Evolutionary conservation across 2,888 invertebrate genomes (phyloP).

Genomic region (Buathra laborator): DNA sequence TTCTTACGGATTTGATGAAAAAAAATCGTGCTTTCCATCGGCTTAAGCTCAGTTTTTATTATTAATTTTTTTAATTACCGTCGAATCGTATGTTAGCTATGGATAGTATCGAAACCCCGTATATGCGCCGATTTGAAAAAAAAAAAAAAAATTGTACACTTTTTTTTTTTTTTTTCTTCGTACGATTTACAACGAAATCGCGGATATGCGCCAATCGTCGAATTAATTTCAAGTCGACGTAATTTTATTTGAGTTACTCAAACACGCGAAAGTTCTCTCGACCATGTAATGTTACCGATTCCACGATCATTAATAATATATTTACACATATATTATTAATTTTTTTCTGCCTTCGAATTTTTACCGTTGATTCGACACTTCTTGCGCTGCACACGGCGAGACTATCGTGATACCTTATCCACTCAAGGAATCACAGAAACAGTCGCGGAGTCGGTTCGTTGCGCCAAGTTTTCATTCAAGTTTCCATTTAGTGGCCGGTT

Average conservation of each 20-base stretch:
- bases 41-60: background rate
- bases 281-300: background rate
- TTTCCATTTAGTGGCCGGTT: constrained; percentile 71
- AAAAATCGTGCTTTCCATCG: background rate
- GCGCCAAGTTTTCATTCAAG: constrained; percentile 75
- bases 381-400: constrained; percentile 12
- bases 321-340: background rate
- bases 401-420: constrained; percentile 69
- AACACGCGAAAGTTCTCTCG: background rate
- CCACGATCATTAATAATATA: background rate
- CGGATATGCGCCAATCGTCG: too few species aligned
- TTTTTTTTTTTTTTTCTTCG: constrained; percentile 17
- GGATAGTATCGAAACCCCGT: too few species aligned
- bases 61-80: background rate
- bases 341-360: background rate
- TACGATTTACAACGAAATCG: background rate
- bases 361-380: background rate
- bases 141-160: background rate
- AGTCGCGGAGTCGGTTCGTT: constrained; percentile 18
- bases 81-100: too few species aligned
- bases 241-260: too few species aligned
- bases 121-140: background rate
- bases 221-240: too few species aligned
- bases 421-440: constrained; percentile 73
- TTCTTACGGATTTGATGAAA: background rate